Evolutionary conservation across 2,113 vertebrate genomes (phyloP), one percentile per base, ranked within the genome.

Genomic region (Chamaetylas fuelleborni): DNA sequence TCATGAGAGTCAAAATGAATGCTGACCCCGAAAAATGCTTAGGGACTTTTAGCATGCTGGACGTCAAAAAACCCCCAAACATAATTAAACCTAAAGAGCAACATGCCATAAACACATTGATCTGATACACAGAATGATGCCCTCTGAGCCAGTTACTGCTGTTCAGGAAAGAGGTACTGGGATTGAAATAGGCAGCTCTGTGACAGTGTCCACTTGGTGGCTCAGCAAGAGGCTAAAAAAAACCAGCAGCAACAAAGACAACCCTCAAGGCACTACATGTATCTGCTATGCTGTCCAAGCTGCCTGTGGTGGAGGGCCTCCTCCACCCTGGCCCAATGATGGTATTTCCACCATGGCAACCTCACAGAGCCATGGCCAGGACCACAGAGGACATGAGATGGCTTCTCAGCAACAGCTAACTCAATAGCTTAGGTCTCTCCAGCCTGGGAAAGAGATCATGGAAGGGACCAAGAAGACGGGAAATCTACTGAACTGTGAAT

Each of bases 351-450:
- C 6, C 53, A 34, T 2, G 4, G 42, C 12, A 65, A 86, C 19
- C 43, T 79, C 73, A 64, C 28, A 74, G n/a, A 65, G 28, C 26
- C 28, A 48, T 3, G 8, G 47, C 23, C 34, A 74, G 48, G 40
- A 64, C 36, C 43, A 82, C 0, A 1, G 8, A 67, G n/a, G 45
- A 67, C 24, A 40, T 0, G 8, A 19, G 29, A 66, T 2, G 4
- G 47, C n/a, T 81, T 58, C 64, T 70, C 51, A 77, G 5, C 28
- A 64, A 38, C 20, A 53, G 31, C 25, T 62, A 56, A 16, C 36
- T 65, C 29, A 74, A 53, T 3, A 33, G 24, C 22, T 22, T 48
- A 13, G 11, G 9, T 73, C 45, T 43, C 45, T 86, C 56, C 16
- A 78, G 31, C 9, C 40, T 77, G 54, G 47, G 24, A 70, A 62